These are phyloP conservation scores for Drosophila sp. DNA, from an alignment of 1,140 invertebrate species.

Conservation along the genomic window DNA sequence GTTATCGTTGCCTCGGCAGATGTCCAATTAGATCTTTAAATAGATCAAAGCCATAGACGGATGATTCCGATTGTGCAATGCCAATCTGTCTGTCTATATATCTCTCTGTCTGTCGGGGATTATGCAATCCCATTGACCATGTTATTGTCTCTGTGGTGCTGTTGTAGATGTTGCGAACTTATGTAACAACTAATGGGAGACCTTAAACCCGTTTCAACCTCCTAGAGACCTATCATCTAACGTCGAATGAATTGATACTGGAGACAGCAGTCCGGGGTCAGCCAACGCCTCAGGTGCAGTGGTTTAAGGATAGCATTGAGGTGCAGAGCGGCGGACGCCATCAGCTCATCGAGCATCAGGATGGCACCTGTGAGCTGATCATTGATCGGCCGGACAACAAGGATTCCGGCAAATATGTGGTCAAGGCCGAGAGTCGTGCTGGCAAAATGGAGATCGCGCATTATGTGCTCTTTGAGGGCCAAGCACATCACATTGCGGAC, in stretches of 20 bases:
- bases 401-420: conserved; percentile 80
- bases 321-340: conserved; percentile 81
- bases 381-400: conserved; percentile 74
- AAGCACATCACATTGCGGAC: conserved; percentile 76
- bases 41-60: conserved; percentile 33
- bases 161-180: conserved; percentile 32
- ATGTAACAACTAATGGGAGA: conserved; percentile 35
- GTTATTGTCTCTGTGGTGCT: conserved; percentile 1
- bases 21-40: conserved; percentile 32
- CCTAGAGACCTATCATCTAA: conserved; percentile 81
- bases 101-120: conserved; percentile 24
- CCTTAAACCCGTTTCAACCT: conserved; percentile 15
- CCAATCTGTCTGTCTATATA: conserved; percentile 7
- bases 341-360: conserved; percentile 73
- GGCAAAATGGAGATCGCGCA: conserved; percentile 80
- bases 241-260: conserved; percentile 81
- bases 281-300: conserved; percentile 91
- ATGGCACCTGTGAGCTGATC: conserved; percentile 76
- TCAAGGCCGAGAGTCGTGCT: conserved; percentile 76
- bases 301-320: conserved; percentile 92
- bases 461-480: conserved; percentile 75
- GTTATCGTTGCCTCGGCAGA: not conserved
- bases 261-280: conserved; percentile 88
- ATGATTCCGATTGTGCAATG: conserved; percentile 70
- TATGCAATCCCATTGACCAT: conserved; percentile 55